Base-by-base conservation (phyloP, 2,888 invertebrate species). In the Drosophila antonietae region DNA sequence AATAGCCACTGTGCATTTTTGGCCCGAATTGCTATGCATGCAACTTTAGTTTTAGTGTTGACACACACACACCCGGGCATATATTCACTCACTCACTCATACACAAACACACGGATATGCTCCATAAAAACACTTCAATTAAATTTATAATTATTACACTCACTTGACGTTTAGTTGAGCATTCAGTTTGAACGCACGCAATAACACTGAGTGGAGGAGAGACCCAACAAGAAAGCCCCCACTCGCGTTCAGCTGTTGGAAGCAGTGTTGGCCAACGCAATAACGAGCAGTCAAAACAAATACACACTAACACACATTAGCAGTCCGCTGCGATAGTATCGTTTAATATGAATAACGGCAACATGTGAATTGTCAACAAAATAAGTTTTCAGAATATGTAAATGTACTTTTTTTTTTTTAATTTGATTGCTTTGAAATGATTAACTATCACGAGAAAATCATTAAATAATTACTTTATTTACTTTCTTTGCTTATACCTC, bases 1-100 rank as follows among this genome's bases (percentile, higher is more conserved):
- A 76, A 81, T 87, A 71, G 65, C 72, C 73, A 75, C 49, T 78
- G 18, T 74, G 89, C 78, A 78, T 68, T 89, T 51, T 84, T 74
- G 69, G 60, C 57, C 64, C 35, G 56, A 87, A 84, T 74, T 89
- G 72, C 82, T 69, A 33, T 69, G 82, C 88, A 87, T 81, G 88
- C 88, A 84, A 84, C 72, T 77, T 69, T 63, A 57, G 59, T 81
- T 68, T 61, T 57, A 37, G 47, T 14, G 15, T 33, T 44, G 23
- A 51, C 61, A 68, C 44, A 53, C 57, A 60, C 63, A 68, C 60
- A 14, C 14, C 14, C 9, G 9, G 23, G 1, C 28, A 28, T 28
- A 28, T 44, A 53, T 39, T 37, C 37, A 15, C 6, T 37, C 39
- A 39, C 14, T 39, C 44, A 39, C 44, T 61, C 53, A 65, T 31